These are phyloP conservation scores for Caranx ignobilis DNA, from an alignment of 2,113 vertebrate genomes.

Conservation along the genomic window DNA sequence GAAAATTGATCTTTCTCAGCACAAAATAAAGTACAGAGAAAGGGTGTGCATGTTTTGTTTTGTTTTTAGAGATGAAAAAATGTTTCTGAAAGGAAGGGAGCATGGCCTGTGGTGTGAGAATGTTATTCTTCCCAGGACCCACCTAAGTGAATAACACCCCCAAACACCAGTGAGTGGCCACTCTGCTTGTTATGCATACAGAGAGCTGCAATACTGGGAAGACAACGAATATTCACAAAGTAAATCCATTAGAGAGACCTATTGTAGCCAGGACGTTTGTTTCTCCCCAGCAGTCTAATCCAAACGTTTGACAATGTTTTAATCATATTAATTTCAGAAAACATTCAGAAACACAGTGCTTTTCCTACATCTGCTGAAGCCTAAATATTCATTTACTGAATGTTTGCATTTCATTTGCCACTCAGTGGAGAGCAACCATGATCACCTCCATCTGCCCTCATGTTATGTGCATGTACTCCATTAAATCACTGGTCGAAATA, in stretches of 20 bases:
- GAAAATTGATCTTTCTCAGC: not conserved
- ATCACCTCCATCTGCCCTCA: not conserved
- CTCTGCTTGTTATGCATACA: not conserved
- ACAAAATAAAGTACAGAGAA: not conserved
- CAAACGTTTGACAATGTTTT: not conserved
- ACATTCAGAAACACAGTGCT: not conserved
- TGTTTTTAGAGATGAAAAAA: not conserved
- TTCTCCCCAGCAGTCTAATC: not conserved
- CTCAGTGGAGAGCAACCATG: not conserved
- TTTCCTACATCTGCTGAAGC: too few relatives aligned
- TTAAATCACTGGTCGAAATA: not conserved
- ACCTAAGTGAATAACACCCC: not conserved
- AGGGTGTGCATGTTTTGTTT: not conserved
- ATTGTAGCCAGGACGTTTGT: not conserved
- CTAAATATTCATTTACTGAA: not conserved
- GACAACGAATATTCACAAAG: not conserved
- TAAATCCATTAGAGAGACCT: not conserved
- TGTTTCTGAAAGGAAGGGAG: not conserved
- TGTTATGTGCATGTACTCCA: not conserved
- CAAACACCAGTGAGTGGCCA: not conserved
- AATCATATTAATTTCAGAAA: not conserved
- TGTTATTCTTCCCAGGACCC: slow-evolving; percentile 36
- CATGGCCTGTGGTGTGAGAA: slow-evolving; percentile 8
- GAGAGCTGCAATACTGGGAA: not conserved
- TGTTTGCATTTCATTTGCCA: not conserved